Evolutionary conservation across 2,113 vertebrate genomes (phyloP).

Genomic region (Speoplatyrhinus poulsoni): DNA sequence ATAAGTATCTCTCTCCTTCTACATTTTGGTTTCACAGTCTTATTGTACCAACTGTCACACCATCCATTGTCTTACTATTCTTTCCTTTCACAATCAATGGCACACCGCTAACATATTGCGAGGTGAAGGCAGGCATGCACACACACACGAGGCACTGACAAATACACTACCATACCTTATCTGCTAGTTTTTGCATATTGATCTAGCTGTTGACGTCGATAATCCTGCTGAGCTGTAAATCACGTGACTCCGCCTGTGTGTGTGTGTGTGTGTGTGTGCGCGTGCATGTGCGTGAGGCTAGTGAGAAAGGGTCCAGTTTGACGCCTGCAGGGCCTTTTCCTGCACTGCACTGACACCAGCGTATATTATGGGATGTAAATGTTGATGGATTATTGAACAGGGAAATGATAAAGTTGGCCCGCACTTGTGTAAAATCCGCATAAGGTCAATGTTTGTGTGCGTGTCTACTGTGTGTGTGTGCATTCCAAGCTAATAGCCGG

Average conservation of each 20-base stretch:
- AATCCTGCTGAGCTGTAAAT: conserved; percentile 53
- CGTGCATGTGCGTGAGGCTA: conserved; percentile 7
- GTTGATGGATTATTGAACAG: conserved; percentile 72
- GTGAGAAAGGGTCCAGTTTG: conserved; percentile 48
- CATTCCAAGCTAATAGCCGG: conserved; percentile 36
- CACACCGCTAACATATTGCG: not conserved
- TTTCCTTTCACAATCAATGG: conserved; percentile 5
- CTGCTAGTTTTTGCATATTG: conserved; percentile 56
- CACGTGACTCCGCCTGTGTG: conserved; percentile 25
- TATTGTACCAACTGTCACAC: not conserved
- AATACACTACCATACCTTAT: conserved; percentile 47
- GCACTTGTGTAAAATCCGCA: conserved; percentile 44
- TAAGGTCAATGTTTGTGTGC: conserved; percentile 17
- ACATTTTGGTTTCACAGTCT: not conserved
- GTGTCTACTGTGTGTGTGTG: conserved; percentile 1
- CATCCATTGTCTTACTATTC: not conserved
- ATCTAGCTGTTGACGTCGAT: conserved; percentile 55
- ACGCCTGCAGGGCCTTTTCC: conserved; percentile 45
- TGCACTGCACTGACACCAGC: conserved; percentile 51
- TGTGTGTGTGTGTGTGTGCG: not conserved
- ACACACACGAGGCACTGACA: conserved; percentile 25
- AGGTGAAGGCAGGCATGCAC: not conserved
- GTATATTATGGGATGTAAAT: conserved; percentile 72
- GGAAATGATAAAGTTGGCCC: conserved; percentile 63
- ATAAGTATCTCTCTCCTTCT: not conserved